These are phyloP conservation scores for Hypomesus transpacificus DNA, from an alignment of 2,113 vertebrate species.

Conservation along the genomic window DNA sequence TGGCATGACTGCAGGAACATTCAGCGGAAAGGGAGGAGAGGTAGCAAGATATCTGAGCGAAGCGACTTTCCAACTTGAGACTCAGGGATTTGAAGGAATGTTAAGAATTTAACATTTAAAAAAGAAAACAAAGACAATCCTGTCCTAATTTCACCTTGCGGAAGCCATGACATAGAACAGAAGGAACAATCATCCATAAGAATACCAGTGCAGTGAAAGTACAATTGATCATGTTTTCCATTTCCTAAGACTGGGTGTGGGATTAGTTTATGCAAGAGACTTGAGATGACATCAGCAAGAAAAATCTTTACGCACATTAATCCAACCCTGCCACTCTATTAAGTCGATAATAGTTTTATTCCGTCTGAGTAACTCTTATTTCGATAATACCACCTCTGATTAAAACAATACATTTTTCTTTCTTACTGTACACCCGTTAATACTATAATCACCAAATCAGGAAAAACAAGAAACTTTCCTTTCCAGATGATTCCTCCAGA, in stretches of 20 bases:
- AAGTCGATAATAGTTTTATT: conserved; percentile 4
- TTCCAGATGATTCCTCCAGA: conserved; percentile 31
- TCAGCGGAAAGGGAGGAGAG: conserved; percentile 63
- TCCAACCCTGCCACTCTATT: neutral
- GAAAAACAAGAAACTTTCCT: conserved; percentile 30
- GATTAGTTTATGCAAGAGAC: conserved; percentile 1
- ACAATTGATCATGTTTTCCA: conserved; percentile 11
- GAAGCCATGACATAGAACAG: conserved; percentile 21
- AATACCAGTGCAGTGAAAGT: neutral
- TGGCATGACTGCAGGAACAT: conserved; percentile 57
- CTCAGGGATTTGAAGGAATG: conserved; percentile 58
- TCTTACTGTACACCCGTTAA: conserved; percentile 10
- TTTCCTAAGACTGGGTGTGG: neutral
- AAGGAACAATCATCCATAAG: conserved; percentile 5
- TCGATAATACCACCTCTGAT: neutral
- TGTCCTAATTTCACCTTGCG: conserved; percentile 15
- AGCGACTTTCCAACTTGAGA: conserved; percentile 50
- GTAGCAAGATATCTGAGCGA: conserved; percentile 43
- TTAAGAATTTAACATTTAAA: conserved; percentile 50
- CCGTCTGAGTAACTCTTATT: neutral
- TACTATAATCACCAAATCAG: conserved; percentile 26
- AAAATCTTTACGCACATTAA: neutral
- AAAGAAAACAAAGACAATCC: conserved; percentile 35
- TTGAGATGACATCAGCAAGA: conserved; percentile 8
- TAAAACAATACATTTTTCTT: neutral